Evolutionary conservation across 1,140 invertebrate species (phyloP).

Genomic region (Manduca sexta): DNA sequence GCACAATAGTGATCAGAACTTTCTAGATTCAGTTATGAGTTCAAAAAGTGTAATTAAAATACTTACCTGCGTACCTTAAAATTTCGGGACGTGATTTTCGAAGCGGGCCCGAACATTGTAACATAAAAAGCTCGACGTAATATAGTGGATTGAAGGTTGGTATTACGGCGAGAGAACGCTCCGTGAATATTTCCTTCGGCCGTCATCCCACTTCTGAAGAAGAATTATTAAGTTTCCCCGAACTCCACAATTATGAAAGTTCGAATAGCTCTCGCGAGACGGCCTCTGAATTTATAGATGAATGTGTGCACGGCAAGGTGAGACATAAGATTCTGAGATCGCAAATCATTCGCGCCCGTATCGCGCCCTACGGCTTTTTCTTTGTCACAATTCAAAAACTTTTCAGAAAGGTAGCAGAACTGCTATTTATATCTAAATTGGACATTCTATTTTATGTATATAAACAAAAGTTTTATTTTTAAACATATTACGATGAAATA

Average conservation of each 20-base stretch:
- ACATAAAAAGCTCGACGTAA: constrained; percentile 47
- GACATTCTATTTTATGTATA: too few relatives aligned
- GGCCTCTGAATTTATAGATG: constrained; percentile 71
- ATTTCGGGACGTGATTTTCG: constrained; percentile 27
- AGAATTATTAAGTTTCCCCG: constrained; percentile 72
- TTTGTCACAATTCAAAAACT: too few relatives aligned
- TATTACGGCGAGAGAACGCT: constrained; percentile 51
- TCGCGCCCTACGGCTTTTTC: too few relatives aligned
- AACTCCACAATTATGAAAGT: constrained; percentile 73
- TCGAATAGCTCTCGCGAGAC: constrained; percentile 70
- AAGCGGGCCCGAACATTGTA: constrained; percentile 31
- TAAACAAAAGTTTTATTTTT: too few relatives aligned
- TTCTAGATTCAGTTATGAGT: constrained; percentile 11
- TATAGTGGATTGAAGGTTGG: constrained; percentile 49
- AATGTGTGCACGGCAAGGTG: constrained; percentile 46
- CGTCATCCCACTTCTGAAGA: constrained; percentile 69
- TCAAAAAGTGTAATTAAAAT: constrained; percentile 21
- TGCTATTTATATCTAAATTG: too few relatives aligned
- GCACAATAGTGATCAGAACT: constrained; percentile 13
- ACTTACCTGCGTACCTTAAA: constrained; percentile 25
- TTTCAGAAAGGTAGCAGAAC: too few relatives aligned
- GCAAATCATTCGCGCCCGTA: too few relatives aligned
- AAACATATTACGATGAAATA: too few relatives aligned
- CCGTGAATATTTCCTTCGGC: constrained; percentile 66
- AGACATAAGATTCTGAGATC: too few relatives aligned